A percentile compares a stretch with the other conserved stretches of the same genome.
phyloP scores from a whole-genome alignment of 1,140 invertebrate genomes.

The Proales similis region DNA sequence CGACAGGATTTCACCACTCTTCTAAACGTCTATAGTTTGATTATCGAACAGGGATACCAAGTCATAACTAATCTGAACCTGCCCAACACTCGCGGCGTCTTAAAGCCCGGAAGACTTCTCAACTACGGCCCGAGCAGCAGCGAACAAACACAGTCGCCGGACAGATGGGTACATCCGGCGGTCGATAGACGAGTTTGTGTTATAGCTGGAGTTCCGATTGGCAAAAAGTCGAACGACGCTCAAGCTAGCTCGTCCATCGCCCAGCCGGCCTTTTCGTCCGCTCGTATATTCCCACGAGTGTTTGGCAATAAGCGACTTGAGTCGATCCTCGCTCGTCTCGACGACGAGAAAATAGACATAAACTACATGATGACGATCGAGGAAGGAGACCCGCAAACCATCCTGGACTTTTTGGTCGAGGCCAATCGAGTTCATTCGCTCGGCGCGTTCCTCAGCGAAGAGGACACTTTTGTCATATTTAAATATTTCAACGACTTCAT shows the following conservation, averaged over 20 bases:
- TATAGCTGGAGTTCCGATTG: constrained; percentile 9
- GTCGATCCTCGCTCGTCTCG: constrained; percentile 12
- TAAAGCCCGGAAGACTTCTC: background rate
- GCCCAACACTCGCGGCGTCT: constrained; percentile 3
- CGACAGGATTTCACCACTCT: constrained; percentile 28
- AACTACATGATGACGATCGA: constrained; percentile 12
- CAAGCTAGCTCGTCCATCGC: background rate
- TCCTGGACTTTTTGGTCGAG: constrained; percentile 23
- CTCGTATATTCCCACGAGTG: constrained; percentile 1
- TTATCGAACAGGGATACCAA: constrained; percentile 21
- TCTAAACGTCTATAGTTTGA: constrained; percentile 14
- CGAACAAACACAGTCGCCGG: background rate
- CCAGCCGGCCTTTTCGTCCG: background rate
- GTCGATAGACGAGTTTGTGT: constrained; percentile 24
- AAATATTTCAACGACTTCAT: constrained; percentile 38
- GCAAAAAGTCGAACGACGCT: background rate
- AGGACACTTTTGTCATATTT: constrained; percentile 25
- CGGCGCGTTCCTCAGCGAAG: constrained; percentile 14
- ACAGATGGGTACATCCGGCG: constrained; percentile 14
- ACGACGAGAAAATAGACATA: constrained; percentile 17
- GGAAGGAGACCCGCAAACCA: constrained; percentile 13
- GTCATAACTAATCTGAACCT: constrained; percentile 19
- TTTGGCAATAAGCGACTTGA: constrained; percentile 32
- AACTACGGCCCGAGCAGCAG: background rate
- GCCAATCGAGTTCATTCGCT: constrained; percentile 14